Base-by-base conservation (phyloP, 2,888 invertebrate genomes). In the Linnaemya tessellans region DNA sequence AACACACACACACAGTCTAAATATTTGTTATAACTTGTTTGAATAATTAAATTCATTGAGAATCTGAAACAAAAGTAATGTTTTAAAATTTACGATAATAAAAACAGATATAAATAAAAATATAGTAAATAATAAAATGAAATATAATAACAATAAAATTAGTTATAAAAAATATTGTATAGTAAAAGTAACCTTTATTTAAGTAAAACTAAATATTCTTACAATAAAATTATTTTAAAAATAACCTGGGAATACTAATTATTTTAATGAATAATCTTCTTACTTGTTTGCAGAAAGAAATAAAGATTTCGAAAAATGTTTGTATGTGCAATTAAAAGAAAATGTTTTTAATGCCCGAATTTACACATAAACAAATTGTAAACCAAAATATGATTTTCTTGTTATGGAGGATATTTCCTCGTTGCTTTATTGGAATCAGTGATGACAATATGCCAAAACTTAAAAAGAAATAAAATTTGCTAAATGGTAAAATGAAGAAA, bases 131-230 rank as follows among this genome's bases (percentile, higher is more conserved):
- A 71, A 70, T 80, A 68, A 71, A 58, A 35, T 49, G 5, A 65
- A 54, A 30, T n/a, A 22, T 65, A 78, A 84, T 56, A 79, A 73
- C 11, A 58, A 58, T 77, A 67, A 84, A 74, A 51, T 80, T 56
- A 65, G 71, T 73, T 46, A 54, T 71, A 65, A 60, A 75, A 68
- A 51, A 30, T 49, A 80, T 49, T 85, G 84, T 85, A 79, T 82
- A 78, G 62, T 74, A 68, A 81, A 77, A 62, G 54, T 49, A 41
- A 84, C 46, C 68, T 56, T 49, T 84, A 84, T 84, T 81, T 78
- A 84, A 68, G 68, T 78, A 51, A 78, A 80, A 81, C 70, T 65
- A 7, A 68, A 58, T 78, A 84, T 70, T 84, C 74, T 75, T 84
- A 75, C 80, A 84, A 84, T 80, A 84, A 71, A 75, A 56, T 43